Evolutionary conservation across 2,888 invertebrate genomes (phyloP), one percentile per base, ranked within the genome.

Genomic region (Tricholauxania praeusta): DNA sequence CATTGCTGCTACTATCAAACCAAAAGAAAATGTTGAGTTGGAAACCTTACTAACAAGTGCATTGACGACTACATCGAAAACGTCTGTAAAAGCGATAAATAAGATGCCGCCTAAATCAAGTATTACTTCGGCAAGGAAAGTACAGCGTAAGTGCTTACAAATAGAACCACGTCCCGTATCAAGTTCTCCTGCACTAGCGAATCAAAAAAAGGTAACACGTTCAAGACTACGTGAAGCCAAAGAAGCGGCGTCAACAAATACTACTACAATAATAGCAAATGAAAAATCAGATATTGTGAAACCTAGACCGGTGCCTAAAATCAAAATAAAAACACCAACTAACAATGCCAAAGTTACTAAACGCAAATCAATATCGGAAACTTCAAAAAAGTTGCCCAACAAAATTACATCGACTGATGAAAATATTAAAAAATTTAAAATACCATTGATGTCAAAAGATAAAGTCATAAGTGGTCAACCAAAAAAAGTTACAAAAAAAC

Each of bases 121-220:
- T 14, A 78, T 73, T 17, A 17, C 47, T 10, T 28, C 72, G 12
- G 12, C 48, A 14, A 14, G 72, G 63, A 76, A 64, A n/a, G 51
- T 19, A 52, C 76, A 77, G 66, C 80, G 83, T 6, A 75, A 77
- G 51, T 80, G 82, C 4, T 22, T 80, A 14, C 76, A 81, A 57
- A 84, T 85, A n/a, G 81, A 78, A 5, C 79, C 85, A 0, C 78
- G 80, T 17, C 82, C 84, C 3, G 79, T 79, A 15, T 76, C 80
- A 1, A 69, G 68, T 22, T 63, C 75, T n/a, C 57, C 39, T 22
- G 63, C 8, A 12, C 71, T 72, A n/a, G 48, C 76, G 0, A 75
- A 62, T 12, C 72, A 74, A 51, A 79, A 77, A 63, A 67, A 66
- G 15, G 14, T 22, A 17, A 12, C 12, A 14, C 22, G 59, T 12